A percentile compares a stretch with the other conserved stretches of the same genome.
These are phyloP conservation scores for Amiota mariae DNA, from an alignment of 2,888 invertebrate genomes.

Conservation along the genomic window DNA sequence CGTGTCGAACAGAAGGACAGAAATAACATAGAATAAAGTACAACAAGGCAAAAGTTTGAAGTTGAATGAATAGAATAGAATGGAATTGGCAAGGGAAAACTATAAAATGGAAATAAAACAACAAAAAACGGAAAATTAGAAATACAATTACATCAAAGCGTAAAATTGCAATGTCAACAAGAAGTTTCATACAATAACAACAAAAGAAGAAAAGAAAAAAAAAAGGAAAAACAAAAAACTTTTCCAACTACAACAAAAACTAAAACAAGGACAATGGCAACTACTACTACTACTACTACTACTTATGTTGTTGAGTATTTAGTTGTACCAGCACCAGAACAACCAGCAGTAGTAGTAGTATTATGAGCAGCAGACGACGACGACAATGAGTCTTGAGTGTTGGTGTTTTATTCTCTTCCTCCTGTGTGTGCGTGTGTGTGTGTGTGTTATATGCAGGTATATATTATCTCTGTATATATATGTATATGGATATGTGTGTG, in stretches of 20 bases:
- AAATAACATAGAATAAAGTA: too few relatives aligned
- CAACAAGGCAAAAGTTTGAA: background rate
- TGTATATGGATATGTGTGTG: conserved; percentile 14
- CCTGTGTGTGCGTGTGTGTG: background rate
- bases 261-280: conserved; percentile 29
- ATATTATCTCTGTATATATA: too few relatives aligned
- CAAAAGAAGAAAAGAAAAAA: background rate
- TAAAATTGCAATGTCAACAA: conserved; percentile 49
- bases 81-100: background rate
- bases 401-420: background rate
- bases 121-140: background rate
- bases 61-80: background rate
- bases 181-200: conserved; percentile 14
- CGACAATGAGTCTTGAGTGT: conserved; percentile 36
- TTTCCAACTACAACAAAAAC: conserved; percentile 31
- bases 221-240: background rate
- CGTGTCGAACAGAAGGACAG: background rate
- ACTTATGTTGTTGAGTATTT: background rate
- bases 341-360: background rate
- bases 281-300: conserved; percentile 12
- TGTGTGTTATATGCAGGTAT: background rate
- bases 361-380: background rate
- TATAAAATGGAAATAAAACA: background rate
- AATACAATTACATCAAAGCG: conserved; percentile 25
- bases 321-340: background rate